Base-by-base conservation (phyloP, 2,797 vertebrate genomes). In the Bovichtus diacanthus region DNA sequence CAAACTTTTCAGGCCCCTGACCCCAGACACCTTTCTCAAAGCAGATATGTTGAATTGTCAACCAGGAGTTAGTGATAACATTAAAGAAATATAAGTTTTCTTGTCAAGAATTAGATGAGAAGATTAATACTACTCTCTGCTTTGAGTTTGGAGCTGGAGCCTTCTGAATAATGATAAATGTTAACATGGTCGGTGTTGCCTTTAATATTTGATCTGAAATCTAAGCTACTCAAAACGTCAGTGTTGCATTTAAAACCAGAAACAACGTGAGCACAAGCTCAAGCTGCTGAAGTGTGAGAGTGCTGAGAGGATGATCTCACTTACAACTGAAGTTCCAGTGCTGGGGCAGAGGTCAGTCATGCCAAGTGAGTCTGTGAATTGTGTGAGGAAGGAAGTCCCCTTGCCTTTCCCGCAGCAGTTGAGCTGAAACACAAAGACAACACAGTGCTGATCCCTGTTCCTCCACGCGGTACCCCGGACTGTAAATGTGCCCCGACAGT, bases 371-470 rank as follows among this genome's bases (percentile, higher is more conserved):
- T 56, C 23, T 3, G 43, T 18, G 0, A 89, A 0, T 0, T 0
- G 0, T 0, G 72, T 81, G 0, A 70, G 0, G 0, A 84, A 0
- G 0, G 16, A 0, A 0, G 18, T 2, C 1, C 0, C 53, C 2
- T 1, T 0, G 29, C 23, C 87, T 70, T 94, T 95, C 9, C 96
- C 96, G 21, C 97, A 98, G 93, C 97, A 98, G 68, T 80, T 79
- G 62, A 97, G 93, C 97, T 98, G 85, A 83, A 94, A 93, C 23
- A 65, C 53, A 90, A 25, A 81, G 23, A 72, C 61, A 66, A 51
- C 61, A 80, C 21, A 58, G 43, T 44, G 16, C 16, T n/a, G n/a
- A n/a, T n/a, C n/a, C n/a, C n/a, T n/a, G n/a, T n/a, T n/a, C n/a
- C n/a, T n/a, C n/a, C n/a, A n/a, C n/a, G n/a, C n/a, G n/a, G n/a